A percentile compares a stretch with the other conserved stretches of the same genome.
These are phyloP conservation scores for Rhizomys pruinosus DNA, from an alignment of 2,113 vertebrate species.

Conservation along the genomic window DNA sequence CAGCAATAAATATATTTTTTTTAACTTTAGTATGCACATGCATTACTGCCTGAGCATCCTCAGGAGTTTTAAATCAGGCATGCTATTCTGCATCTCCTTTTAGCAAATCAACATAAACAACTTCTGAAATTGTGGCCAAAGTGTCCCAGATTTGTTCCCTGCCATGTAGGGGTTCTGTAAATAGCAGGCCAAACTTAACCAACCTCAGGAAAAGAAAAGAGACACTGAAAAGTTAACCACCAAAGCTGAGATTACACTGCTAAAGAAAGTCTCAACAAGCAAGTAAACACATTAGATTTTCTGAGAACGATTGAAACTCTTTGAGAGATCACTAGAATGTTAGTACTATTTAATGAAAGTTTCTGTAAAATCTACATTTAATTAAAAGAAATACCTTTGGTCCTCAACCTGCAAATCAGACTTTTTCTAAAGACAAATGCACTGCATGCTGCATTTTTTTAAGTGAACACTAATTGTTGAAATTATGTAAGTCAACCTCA, in stretches of 20 bases:
- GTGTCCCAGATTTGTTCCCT: slow-evolving; percentile 90
- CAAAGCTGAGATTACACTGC: slow-evolving; percentile 95
- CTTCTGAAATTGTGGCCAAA: slow-evolving; percentile 89
- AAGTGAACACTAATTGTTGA: slow-evolving; percentile 49
- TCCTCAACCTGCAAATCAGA: slow-evolving; percentile 80
- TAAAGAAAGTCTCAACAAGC: slow-evolving; percentile 92
- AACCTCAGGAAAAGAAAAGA: slow-evolving; percentile 95
- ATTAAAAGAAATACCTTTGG: slow-evolving; percentile 73
- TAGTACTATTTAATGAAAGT: slow-evolving; percentile 51
- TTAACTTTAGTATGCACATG: slow-evolving; percentile 86
- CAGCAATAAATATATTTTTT: slow-evolving; percentile 92
- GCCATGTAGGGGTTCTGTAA: no score
- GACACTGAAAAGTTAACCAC: slow-evolving; percentile 97
- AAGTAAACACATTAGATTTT: slow-evolving; percentile 93
- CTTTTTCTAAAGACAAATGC: slow-evolving; percentile 23
- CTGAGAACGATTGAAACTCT: slow-evolving; percentile 87
- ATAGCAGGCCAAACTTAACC: slow-evolving; percentile 98
- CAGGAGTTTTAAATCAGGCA: slow-evolving; percentile 91
- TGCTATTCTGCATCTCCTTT: slow-evolving; percentile 95
- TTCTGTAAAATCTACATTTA: slow-evolving; percentile 59
- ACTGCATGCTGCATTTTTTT: slow-evolving; percentile 50
- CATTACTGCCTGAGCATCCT: slow-evolving; percentile 89
- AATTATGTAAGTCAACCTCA: slow-evolving; percentile 9
- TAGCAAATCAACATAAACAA: slow-evolving; percentile 94
- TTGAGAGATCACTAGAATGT: no score